Evolutionary conservation across 2,113 vertebrate species (phyloP).

Genomic region (Physeter macrocephalus): DNA sequence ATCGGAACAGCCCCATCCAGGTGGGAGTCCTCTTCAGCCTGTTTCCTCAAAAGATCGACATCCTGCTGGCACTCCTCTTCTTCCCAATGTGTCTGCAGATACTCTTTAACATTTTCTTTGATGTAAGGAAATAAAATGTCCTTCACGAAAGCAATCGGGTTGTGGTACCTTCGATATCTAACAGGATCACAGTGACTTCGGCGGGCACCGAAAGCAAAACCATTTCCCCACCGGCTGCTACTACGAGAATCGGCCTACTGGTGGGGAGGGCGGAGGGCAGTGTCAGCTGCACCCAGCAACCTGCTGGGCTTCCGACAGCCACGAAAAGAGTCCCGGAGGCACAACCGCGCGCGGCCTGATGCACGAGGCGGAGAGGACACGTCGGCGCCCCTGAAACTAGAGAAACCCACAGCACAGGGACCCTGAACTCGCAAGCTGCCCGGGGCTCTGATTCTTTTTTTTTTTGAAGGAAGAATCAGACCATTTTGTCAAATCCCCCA

Average conservation of each 20-base stretch:
- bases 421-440: accelerated
- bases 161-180: conserved; percentile 96
- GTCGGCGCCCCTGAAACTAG: too few relatives aligned
- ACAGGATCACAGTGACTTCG: conserved; percentile 84
- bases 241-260: not conserved
- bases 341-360: not conserved
- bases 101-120: conserved; percentile 90
- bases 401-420: accelerated
- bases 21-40: conserved; percentile 92
- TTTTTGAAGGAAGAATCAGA: not conserved
- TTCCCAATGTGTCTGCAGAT: conserved; percentile 92
- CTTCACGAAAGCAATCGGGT: conserved; percentile 86
- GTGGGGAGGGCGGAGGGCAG: not conserved
- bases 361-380: accelerated
- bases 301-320: not conserved
- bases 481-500: not conserved
- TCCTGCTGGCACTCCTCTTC: conserved; percentile 97
- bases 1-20: conserved; percentile 88
- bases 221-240: conserved; percentile 79
- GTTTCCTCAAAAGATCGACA: conserved; percentile 91
- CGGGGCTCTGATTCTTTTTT: accelerated
- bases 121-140: conserved; percentile 95
- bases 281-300: not conserved
- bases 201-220: conserved; percentile 84
- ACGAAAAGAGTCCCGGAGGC: not conserved